These are phyloP conservation scores for Syrmaticus mikado DNA, from an alignment of 2,113 vertebrate genomes.

Conservation along the genomic window DNA sequence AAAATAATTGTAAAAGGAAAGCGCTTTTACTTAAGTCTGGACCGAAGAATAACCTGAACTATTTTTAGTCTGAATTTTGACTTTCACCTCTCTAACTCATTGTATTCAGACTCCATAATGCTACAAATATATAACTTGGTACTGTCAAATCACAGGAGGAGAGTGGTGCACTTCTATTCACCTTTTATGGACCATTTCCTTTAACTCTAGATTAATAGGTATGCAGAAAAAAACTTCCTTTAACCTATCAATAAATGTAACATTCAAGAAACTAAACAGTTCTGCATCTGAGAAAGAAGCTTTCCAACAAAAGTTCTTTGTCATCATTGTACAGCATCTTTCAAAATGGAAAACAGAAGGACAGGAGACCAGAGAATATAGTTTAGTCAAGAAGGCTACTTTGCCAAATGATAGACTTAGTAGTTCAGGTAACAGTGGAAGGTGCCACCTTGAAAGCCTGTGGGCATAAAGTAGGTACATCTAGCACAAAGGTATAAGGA, in stretches of 20 bases:
- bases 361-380: neutral
- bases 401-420: neutral
- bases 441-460: neutral
- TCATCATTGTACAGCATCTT: neutral
- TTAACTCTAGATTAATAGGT: neutral
- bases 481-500: fast-evolving
- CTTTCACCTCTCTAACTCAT: neutral
- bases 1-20: neutral
- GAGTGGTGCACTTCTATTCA: neutral
- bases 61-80: neutral
- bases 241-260: neutral
- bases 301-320: neutral
- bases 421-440: neutral
- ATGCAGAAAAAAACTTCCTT: neutral
- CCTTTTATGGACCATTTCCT: neutral
- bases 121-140: neutral
- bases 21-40: neutral
- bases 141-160: neutral
- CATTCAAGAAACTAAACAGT: neutral
- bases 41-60: neutral
- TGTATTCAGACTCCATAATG: neutral
- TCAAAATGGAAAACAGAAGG: neutral
- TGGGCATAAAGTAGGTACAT: neutral
- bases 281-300: neutral
- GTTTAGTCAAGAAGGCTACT: neutral